Conservation (phyloP, 2,888 invertebrate species). For the Atethmia centrago region DNA sequence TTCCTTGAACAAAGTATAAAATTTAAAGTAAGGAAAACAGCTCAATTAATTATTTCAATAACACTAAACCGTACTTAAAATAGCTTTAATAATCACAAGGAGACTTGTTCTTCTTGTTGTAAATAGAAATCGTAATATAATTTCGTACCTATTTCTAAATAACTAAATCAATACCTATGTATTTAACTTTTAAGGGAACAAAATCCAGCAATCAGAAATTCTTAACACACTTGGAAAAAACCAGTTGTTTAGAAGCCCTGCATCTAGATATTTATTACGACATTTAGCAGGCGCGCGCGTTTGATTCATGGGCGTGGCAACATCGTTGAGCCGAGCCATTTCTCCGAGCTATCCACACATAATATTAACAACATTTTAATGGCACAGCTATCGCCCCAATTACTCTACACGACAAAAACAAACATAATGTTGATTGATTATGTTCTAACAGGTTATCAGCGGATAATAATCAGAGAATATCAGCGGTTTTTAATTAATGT, state of each 20-base stretch:
- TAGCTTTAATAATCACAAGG: neutral
- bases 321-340: constrained; percentile 48
- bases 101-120: neutral
- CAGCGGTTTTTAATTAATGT: constrained; percentile 46
- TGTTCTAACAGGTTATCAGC: constrained; percentile 50
- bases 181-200: neutral
- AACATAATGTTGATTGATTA: constrained; percentile 64
- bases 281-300: constrained; percentile 56
- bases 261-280: constrained; percentile 53
- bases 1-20: neutral
- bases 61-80: neutral
- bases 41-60: constrained; percentile 7
- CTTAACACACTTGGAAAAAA: constrained; percentile 25
- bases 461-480: constrained; percentile 35
- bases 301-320: constrained; percentile 58
- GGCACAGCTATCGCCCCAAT: constrained; percentile 54
- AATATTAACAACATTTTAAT: constrained; percentile 61
- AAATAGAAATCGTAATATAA: constrained; percentile 18
- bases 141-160: neutral
- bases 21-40: constrained; percentile 6
- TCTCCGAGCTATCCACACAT: constrained; percentile 55
- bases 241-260: constrained; percentile 21
- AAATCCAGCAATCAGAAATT: constrained; percentile 15
- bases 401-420: constrained; percentile 60
- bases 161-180: neutral